phyloP scores from a whole-genome alignment of 2,888 invertebrate genomes.

The Andrena minutula region DNA sequence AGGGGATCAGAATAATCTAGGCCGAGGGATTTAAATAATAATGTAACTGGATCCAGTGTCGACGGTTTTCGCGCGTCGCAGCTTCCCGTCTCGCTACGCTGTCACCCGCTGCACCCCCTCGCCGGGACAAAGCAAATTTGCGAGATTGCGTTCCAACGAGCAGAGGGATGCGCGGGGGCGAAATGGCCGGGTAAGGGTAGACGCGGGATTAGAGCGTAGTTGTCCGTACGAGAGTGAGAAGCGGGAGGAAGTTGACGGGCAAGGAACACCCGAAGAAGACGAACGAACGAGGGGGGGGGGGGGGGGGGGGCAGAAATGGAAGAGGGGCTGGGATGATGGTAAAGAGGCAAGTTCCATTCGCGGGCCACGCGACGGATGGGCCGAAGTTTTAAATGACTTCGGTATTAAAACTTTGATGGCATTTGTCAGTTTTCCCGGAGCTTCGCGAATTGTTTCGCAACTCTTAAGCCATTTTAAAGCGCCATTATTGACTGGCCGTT shows the following conservation, averaged over 20 bases:
- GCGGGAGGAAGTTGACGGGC: constrained; percentile 6
- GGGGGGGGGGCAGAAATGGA: constrained; percentile 10
- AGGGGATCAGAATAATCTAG: constrained; percentile 63
- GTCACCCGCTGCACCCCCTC: constrained; percentile 26
- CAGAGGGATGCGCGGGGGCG: constrained; percentile 66
- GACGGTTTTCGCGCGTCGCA: constrained; percentile 65
- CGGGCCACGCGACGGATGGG: constrained; percentile 77
- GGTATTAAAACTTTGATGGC: constrained; percentile 83
- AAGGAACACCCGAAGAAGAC: constrained; percentile 26
- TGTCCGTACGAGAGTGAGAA: constrained; percentile 29
- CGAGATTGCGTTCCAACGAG: constrained; percentile 77
- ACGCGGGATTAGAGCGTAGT: constrained; percentile 54
- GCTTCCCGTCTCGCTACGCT: constrained; percentile 54
- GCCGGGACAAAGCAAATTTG: constrained; percentile 77
- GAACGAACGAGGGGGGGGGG: constrained; percentile 38
- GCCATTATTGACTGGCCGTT: constrained; percentile 74
- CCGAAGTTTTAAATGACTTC: constrained; percentile 82
- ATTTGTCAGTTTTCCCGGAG: constrained; percentile 79
- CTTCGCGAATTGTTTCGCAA: constrained; percentile 80
- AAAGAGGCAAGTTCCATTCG: constrained; percentile 72
- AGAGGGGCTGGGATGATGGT: constrained; percentile 31
- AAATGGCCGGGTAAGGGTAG: constrained; percentile 53
- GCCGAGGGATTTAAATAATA: constrained; percentile 69
- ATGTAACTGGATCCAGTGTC: constrained; percentile 64
- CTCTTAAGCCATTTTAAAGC: constrained; percentile 79